Conservation (phyloP, 1,140 invertebrate species). For the Helicoverpa armigera region DNA sequence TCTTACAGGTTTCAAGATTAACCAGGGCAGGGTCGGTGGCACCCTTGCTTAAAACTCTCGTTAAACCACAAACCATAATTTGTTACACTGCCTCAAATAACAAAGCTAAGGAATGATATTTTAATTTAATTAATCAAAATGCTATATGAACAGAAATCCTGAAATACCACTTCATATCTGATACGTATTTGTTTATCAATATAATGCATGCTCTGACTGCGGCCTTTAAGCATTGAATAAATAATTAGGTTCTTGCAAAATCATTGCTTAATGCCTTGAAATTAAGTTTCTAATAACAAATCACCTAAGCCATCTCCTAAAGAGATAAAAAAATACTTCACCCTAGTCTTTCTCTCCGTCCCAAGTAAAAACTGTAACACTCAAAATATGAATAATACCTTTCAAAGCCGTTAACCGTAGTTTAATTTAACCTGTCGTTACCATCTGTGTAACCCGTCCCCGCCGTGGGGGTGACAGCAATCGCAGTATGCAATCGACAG, state of each 20-base stretch:
- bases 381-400: too few relatives aligned
- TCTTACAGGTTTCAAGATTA: constrained; percentile 36
- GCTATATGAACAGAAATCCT: too few relatives aligned
- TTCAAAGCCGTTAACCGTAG: not conserved
- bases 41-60: not conserved
- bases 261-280: not conserved
- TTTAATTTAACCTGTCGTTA: constrained; percentile 9
- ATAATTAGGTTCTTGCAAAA: not conserved
- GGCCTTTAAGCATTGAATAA: not conserved
- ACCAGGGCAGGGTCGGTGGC: not conserved
- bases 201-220: not conserved
- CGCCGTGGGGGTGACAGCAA: constrained; percentile 25
- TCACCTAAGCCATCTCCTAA: too few relatives aligned
- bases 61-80: not conserved
- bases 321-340: too few relatives aligned
- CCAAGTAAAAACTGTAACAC: too few relatives aligned
- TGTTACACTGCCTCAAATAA: not conserved
- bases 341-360: too few relatives aligned
- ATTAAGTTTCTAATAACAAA: too few relatives aligned
- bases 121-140: not conserved
- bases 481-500: constrained; percentile 43
- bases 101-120: too few relatives aligned
- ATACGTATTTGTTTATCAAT: not conserved
- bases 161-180: too few relatives aligned
- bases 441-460: not conserved